Evolutionary conservation across 2,113 vertebrate species (phyloP), one percentile per base, ranked within the genome.

Genomic region (Anoplopoma fimbria): DNA sequence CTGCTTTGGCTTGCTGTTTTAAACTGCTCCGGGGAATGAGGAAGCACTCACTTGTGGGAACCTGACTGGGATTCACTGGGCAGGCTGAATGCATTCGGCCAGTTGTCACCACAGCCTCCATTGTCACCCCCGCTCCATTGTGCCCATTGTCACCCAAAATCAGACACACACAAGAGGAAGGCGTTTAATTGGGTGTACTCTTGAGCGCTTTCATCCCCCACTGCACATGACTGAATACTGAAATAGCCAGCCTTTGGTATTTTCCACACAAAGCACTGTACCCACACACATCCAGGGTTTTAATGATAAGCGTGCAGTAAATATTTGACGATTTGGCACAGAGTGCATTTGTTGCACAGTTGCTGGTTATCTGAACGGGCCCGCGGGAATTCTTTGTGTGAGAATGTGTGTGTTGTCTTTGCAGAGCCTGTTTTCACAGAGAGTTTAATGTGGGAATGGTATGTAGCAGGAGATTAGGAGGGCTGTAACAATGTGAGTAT

Each of bases 161-260:
- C 91, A 92, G 92, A 94, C 90, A 89, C 92, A 92, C 91, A 93
- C 86, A 91, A 91, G 92, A 89, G 92, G 92, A 94, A 94, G 93
- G 93, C 88, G 90, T 94, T 93, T 94, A 94, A 94, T 93, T 93
- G 93, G 92, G 93, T 93, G 93, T 94, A 92, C 91, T 94, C 90
- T 91, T 87, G 88, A 91, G 91, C 67, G 82, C 89, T 87, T 92
- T 93, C 83, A 91, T 90, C 92, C 92, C 85, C 92, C 85, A 81
- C 86, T 87, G 87, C 90, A 91, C 90, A 93, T 83, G 87, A 61
- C 69, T 91, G 88, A 91, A 86, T 88, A 64, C 85, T 73, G 85
- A 79, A 87, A 77, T 68, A 89, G 89, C 76, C 86, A 65, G 74
- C 75, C 76, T 86, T 83, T 82, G 81, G 82, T 85, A 47, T 82